These are phyloP conservation scores for Erythrolamprus reginae DNA, from an alignment of 2,113 vertebrate genomes.

Conservation along the genomic window DNA sequence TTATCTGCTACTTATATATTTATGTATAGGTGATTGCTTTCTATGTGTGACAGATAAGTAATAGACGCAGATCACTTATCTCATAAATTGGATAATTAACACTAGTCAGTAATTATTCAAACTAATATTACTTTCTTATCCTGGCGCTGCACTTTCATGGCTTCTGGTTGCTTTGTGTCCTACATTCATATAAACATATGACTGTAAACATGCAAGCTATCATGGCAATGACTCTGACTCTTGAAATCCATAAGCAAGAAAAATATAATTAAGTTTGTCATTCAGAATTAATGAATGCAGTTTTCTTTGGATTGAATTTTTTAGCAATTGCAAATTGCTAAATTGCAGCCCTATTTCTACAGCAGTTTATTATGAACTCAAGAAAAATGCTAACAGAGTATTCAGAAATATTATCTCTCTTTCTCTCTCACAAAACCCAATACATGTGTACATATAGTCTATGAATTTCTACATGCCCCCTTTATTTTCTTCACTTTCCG, in stretches of 20 bases:
- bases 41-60: neutral
- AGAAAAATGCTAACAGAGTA: neutral
- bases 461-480: neutral
- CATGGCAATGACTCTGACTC: neutral
- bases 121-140: neutral
- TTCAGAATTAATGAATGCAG: neutral
- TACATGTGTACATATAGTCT: neutral
- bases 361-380: neutral
- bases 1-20: neutral
- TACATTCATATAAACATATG: neutral
- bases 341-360: neutral
- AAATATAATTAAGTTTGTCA: neutral
- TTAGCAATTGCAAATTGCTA: neutral
- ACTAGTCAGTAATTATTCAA: neutral
- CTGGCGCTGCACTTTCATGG: neutral
- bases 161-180: neutral
- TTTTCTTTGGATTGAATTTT: neutral
- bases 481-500: neutral
- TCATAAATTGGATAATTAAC: neutral
- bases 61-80: neutral
- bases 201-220: neutral
- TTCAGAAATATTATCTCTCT: neutral
- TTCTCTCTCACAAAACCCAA: neutral
- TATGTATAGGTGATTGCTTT: neutral
- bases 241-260: neutral